A percentile compares a stretch with the other conserved stretches of the same genome.
These are phyloP conservation scores for Allophyes oxyacanthae DNA, from an alignment of 2,888 invertebrate genomes.

Conservation along the genomic window DNA sequence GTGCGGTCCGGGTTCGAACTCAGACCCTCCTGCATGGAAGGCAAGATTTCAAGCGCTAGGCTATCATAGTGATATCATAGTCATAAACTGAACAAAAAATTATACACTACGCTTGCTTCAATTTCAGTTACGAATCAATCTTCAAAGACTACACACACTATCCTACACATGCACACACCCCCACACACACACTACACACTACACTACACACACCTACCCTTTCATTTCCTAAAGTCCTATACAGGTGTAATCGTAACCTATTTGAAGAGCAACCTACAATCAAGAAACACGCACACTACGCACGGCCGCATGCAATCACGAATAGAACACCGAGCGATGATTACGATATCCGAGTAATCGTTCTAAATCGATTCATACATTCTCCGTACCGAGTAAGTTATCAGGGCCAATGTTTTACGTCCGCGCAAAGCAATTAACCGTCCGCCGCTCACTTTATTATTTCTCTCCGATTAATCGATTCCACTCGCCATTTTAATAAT, in stretches of 20 bases:
- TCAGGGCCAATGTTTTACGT: conserved; percentile 74
- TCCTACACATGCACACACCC: too few relatives aligned
- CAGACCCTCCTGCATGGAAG: too few relatives aligned
- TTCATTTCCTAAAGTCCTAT: too few relatives aligned
- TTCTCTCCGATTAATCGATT: conserved; percentile 82
- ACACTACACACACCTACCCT: too few relatives aligned
- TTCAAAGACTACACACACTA: too few relatives aligned
- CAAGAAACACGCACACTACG: conserved; percentile 18
- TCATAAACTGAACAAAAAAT: too few relatives aligned
- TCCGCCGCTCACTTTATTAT: conserved; percentile 76
- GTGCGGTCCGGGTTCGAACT: too few relatives aligned
- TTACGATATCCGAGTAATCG: conserved; percentile 51
- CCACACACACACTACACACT: too few relatives aligned
- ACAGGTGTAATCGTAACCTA: conserved; percentile 13
- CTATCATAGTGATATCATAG: too few relatives aligned
- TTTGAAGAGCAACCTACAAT: conserved; percentile 8
- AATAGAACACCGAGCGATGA: conserved; percentile 28
- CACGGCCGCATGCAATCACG: conserved; percentile 22
- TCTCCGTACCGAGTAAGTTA: conserved; percentile 70
- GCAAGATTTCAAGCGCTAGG: too few relatives aligned
- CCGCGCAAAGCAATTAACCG: conserved; percentile 84
- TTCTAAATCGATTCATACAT: conserved; percentile 53
- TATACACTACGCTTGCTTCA: too few relatives aligned
- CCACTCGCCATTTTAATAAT: conserved; percentile 82
- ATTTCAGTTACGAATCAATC: too few relatives aligned